phyloP scores from a whole-genome alignment of 2,113 vertebrate genomes.

The Semnornis frantzii region DNA sequence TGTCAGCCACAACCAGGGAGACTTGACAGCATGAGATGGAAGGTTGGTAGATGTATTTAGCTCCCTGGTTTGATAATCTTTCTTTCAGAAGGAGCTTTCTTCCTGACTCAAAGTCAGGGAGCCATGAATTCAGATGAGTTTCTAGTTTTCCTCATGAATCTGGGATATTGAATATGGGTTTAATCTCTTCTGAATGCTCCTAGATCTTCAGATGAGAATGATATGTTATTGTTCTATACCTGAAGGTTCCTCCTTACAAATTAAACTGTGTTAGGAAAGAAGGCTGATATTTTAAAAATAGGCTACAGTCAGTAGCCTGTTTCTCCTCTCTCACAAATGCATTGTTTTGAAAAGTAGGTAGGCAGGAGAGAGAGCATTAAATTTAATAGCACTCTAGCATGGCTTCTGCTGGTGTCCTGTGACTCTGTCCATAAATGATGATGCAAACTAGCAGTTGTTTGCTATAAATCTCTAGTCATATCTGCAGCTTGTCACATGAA shows the following conservation, averaged over 20 bases:
- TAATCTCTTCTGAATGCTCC: neutral
- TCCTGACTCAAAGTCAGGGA: neutral
- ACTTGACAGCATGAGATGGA: neutral
- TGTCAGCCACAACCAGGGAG: neutral
- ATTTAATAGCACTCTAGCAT: neutral
- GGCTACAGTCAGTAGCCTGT: neutral
- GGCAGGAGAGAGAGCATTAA: neutral
- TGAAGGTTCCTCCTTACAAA: neutral
- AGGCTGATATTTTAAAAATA: neutral
- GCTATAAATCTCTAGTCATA: neutral
- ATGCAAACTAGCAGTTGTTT: neutral
- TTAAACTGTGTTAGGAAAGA: neutral
- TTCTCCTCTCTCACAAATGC: neutral
- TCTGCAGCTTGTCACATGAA: neutral
- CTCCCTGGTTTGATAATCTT: neutral
- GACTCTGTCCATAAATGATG: neutral
- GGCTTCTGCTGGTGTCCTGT: neutral
- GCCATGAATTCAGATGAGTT: neutral
- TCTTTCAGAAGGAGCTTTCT: neutral
- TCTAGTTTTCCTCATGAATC: neutral
- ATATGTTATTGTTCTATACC: neutral
- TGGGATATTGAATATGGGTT: neutral
- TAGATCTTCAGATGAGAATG: neutral
- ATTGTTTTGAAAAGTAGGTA: neutral
- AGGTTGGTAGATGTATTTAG: neutral